Percentiles rank a stretch among this genome's conserved stretches.
Evolutionary conservation across 2,797 vertebrate species (phyloP).

Genomic region (Semotilus atromaculatus): DNA sequence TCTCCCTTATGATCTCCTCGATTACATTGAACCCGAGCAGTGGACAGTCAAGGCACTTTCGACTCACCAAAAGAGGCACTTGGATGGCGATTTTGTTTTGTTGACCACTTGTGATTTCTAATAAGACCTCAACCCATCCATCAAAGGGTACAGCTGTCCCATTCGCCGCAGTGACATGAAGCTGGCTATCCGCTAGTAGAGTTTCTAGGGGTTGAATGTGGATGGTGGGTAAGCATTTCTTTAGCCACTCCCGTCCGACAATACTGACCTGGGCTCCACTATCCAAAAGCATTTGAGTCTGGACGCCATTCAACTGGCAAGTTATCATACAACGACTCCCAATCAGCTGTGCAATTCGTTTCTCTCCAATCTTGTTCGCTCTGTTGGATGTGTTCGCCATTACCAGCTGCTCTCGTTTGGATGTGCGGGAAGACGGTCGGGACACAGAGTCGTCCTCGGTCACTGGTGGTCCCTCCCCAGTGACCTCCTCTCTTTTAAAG

Average conservation of each 20-base stretch:
- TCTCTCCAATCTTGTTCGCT: not conserved
- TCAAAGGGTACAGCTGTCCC: constrained; percentile 41
- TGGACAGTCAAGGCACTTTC: not conserved
- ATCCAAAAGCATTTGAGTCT: constrained; percentile 50
- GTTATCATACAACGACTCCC: constrained; percentile 38
- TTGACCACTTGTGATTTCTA: constrained; percentile 29
- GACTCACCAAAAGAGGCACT: constrained; percentile 24
- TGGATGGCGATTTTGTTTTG: not conserved
- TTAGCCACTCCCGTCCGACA: constrained; percentile 37
- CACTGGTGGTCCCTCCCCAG: constrained; percentile 53
- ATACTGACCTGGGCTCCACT: constrained; percentile 51
- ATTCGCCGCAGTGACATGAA: constrained; percentile 40
- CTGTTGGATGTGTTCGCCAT: not conserved
- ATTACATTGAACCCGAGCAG: constrained; percentile 8
- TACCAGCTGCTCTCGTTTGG: not conserved
- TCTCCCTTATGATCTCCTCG: not conserved
- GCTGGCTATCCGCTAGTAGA: not conserved
- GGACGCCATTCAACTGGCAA: constrained; percentile 36
- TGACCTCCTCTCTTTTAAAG: constrained; percentile 28
- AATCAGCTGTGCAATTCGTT: constrained; percentile 31
- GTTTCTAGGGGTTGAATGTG: constrained; percentile 30
- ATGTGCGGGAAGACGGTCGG: not conserved
- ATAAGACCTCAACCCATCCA: constrained; percentile 37
- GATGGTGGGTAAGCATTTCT: constrained; percentile 27
- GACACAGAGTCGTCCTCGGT: not conserved